Conservation (phyloP, 2,113 vertebrate genomes). For the Prietella phreatophila region DNA sequence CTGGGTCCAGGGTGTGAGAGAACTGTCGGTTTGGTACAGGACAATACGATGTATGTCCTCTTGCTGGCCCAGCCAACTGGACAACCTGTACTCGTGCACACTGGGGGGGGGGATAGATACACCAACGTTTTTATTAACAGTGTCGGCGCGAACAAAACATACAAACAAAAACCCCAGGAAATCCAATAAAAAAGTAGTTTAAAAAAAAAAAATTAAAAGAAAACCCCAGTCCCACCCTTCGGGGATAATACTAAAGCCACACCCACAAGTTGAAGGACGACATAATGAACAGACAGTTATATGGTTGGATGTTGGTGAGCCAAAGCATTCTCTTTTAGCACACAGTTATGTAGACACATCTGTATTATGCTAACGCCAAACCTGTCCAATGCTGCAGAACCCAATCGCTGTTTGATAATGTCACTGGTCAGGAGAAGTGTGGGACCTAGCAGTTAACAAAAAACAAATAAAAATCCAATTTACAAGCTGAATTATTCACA, state of each 20-base stretch:
- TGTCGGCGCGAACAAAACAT: not conserved
- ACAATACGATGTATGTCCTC: constrained; percentile 94
- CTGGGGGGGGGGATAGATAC: constrained; percentile 60
- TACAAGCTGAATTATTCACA: not conserved
- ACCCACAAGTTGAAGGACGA: not conserved
- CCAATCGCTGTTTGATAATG: constrained; percentile 86
- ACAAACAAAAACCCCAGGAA: not conserved
- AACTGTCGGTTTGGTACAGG: constrained; percentile 88
- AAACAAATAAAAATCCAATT: not conserved
- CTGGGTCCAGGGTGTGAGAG: constrained; percentile 91
- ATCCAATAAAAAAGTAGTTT: too few species aligned
- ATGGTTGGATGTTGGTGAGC: not conserved
- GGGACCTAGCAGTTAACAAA: constrained; percentile 73
- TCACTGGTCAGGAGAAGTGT: constrained; percentile 87
- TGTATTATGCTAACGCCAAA: constrained; percentile 49
- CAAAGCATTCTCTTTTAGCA: not conserved
- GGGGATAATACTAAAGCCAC: not conserved
- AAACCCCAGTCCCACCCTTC: not conserved
- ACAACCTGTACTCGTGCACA: constrained; percentile 89
- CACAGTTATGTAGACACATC: not conserved
- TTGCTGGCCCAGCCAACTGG: constrained; percentile 94
- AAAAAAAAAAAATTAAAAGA: too few species aligned
- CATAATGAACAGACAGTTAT: not conserved
- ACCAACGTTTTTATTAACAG: not conserved
- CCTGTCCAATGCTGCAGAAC: constrained; percentile 90